Base-by-base conservation (phyloP, 2,888 invertebrate genomes). In the Ectemnius lituratus region DNA sequence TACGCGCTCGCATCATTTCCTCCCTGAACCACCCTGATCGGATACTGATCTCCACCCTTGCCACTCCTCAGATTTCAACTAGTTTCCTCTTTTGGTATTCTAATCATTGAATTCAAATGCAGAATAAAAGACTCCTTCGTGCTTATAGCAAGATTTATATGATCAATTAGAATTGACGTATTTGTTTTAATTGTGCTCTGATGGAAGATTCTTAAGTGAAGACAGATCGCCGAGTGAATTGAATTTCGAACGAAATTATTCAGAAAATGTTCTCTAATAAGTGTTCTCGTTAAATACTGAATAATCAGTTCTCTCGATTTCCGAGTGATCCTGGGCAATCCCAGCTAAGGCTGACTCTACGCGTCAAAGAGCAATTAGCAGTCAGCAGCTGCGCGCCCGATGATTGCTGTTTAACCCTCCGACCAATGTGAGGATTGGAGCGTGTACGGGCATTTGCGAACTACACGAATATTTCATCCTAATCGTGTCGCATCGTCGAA, bases 351-450 rank as follows among this genome's bases (percentile, higher is more conserved):
- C 63, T 59, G 37, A 16, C 37, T 37, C 37, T 59, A 47, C 64
- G 47, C 71, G 73, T 80, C 78, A 74, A 81, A 80, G 66, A 72
- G 78, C 72, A 80, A 81, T 81, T 81, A 81, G 76, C 67, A 72
- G 69, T 68, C 61, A 27, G 68, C 76, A 71, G 74, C 70, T 67
- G 67, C 46, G 64, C 74, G 70, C 52, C 46, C 69, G 68, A 69
- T 75, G 71, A 76, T 67, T 62, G 67, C 70, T 64, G 67, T 80
- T 72, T 73, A 78, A 69, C 66, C 66, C 52, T 62, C 70, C 67
- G 59, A 52, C 70, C 70, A 76, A 76, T 66, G 75, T 37, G 37
- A 37, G 75, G 70, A 75, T 75, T 75, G 70, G 62, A 65, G 70
- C 62, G 64, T 64, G 59, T 68, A 69, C 76, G 65, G 57, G 37